phyloP scores from a whole-genome alignment of 1,140 invertebrate species.

The Tribolium madens region DNA sequence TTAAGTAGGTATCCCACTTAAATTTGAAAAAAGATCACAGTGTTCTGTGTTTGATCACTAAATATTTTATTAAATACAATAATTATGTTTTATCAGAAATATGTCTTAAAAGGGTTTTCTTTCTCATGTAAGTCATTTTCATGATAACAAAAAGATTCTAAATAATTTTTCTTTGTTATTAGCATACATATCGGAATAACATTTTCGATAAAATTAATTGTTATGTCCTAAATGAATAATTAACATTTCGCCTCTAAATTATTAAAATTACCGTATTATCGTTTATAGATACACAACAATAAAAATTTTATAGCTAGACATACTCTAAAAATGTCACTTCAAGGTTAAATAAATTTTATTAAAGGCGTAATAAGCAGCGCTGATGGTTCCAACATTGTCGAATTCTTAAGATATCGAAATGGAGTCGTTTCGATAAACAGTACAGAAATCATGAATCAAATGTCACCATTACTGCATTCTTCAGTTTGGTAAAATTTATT shows the following conservation, averaged over 20 bases:
- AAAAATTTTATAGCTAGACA: constrained; percentile 49
- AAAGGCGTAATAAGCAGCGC: constrained; percentile 18
- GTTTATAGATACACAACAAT: constrained; percentile 48
- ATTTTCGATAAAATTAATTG: constrained; percentile 28
- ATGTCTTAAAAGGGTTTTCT: background rate
- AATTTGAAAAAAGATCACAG: too few species aligned
- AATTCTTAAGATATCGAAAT: constrained; percentile 47
- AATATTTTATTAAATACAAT: too few species aligned
- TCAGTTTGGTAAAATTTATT: constrained; percentile 20
- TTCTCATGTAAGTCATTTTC: background rate
- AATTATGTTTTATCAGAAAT: background rate
- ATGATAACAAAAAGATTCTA: background rate
- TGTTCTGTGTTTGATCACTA: too few species aligned
- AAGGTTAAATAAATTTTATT: constrained; percentile 45
- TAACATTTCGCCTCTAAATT: constrained; percentile 36
- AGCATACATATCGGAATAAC: constrained; percentile 3
- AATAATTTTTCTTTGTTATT: background rate
- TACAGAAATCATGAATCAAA: constrained; percentile 30
- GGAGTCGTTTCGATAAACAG: constrained; percentile 16
- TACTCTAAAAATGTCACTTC: constrained; percentile 31
- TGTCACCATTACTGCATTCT: constrained; percentile 33
- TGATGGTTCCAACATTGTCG: constrained; percentile 13
- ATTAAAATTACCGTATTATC: constrained; percentile 23
- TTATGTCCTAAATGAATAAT: constrained; percentile 45
- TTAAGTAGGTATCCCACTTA: too few species aligned